Percentiles rank a stretch among this genome's conserved stretches.
phyloP scores from a whole-genome alignment of 2,888 invertebrate genomes.

The Polyploca ridens region DNA sequence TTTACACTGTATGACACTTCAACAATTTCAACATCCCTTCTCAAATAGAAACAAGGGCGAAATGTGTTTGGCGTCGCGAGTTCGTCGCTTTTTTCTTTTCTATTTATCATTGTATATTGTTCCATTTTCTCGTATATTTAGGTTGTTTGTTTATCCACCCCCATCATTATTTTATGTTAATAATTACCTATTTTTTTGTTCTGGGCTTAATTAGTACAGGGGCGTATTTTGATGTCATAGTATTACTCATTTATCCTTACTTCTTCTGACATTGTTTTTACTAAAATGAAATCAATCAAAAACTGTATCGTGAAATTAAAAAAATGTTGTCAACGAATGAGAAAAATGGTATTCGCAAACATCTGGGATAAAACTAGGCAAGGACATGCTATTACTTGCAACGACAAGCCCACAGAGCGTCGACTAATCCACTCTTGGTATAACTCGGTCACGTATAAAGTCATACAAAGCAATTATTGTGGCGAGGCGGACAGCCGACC shows the following conservation, averaged over 20 bases:
- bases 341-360: neutral
- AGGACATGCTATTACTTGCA: neutral
- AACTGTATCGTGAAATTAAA: too few species aligned
- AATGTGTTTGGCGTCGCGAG: slow-evolving; percentile 52
- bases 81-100: slow-evolving; percentile 25
- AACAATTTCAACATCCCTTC: slow-evolving; percentile 68
- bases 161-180: neutral
- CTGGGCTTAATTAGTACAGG: neutral
- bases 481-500: slow-evolving; percentile 27
- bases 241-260: too few species aligned
- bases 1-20: slow-evolving; percentile 69
- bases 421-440: slow-evolving; percentile 25
- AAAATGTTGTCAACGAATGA: neutral
- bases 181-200: neutral
- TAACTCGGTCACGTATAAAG: slow-evolving; percentile 28
- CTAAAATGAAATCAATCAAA: too few species aligned
- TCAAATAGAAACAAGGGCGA: slow-evolving; percentile 68
- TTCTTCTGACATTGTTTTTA: too few species aligned
- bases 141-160: neutral
- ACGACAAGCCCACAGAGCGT: neutral
- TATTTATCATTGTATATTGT: neutral
- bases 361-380: neutral
- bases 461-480: slow-evolving; percentile 25
- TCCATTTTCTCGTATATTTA: slow-evolving; percentile 1
- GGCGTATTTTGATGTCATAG: neutral